Evolutionary conservation across 1,140 invertebrate species (phyloP).

Genomic region (Pygmarrhopalites habei): DNA sequence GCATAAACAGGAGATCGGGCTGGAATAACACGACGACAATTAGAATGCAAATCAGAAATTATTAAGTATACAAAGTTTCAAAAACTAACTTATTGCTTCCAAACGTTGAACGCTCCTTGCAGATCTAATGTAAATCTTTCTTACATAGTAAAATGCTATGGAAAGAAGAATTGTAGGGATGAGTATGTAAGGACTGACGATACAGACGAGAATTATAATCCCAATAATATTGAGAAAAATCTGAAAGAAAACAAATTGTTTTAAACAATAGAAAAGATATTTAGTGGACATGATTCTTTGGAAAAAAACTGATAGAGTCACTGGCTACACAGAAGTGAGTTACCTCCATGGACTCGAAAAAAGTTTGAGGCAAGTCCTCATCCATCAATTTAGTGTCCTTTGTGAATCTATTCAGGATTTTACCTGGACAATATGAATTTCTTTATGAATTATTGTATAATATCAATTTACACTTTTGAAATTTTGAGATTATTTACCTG

Average conservation of each 20-base stretch:
- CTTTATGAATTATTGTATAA: no score
- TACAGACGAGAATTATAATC: constrained; percentile 63
- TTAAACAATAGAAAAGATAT: no score
- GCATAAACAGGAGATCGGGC: constrained; percentile 55
- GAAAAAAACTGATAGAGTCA: no score
- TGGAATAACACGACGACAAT: no score
- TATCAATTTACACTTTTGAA: no score
- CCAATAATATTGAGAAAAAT: constrained; percentile 64
- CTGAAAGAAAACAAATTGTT: constrained; percentile 47
- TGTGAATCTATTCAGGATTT: constrained; percentile 67
- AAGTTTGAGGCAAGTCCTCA: constrained; percentile 69
- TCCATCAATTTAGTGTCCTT: constrained; percentile 76
- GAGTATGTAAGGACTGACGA: constrained; percentile 68
- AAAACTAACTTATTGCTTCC: constrained; percentile 74
- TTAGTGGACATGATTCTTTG: no score
- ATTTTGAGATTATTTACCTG: constrained; percentile 57
- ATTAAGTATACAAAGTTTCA: constrained; percentile 25
- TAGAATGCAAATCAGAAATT: no score
- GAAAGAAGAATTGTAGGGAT: constrained; percentile 60
- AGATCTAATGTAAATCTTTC: constrained; percentile 70
- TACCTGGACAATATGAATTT: constrained; percentile 46
- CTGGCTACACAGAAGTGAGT: no score
- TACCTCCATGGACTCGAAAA: constrained; percentile 67
- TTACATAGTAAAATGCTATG: constrained; percentile 62
- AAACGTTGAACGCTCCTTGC: constrained; percentile 78